Base-by-base conservation (phyloP, 2,888 invertebrate genomes). In the Torymus tubicola region DNA sequence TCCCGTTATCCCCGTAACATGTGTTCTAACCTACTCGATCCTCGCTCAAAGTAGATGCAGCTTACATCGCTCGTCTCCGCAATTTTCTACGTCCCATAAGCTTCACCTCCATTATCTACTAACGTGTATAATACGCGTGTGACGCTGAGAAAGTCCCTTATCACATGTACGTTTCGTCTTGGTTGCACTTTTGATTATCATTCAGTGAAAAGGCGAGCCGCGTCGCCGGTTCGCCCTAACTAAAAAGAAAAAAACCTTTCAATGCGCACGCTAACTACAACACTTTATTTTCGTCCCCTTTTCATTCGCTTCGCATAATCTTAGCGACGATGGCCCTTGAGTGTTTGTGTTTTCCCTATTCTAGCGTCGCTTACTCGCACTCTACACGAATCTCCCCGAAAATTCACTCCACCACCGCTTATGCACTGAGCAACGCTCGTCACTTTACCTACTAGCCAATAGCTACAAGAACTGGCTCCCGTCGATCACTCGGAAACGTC, bases 161-260 rank as follows among this genome's bases (percentile, higher is more conserved):
- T 82, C 83, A 83, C 80, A 82, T 76, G 76, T 78, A 75, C 58
- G 68, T 80, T 80, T 78, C 74, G 65, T 84, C 64, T 80, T 80
- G 83, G 82, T 78, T 81, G 75, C 78, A 80, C 75, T 82, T 83
- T 82, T 81, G 78, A 81, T 81, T 82, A 81, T 78, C 76, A 78
- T 79, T 81, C 10, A 71, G 50, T 42, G 42, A 42, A 64, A 69
- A 53, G 60, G 73, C 63, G 78, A 65, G 31, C 65, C 63, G 18
- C 50, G 31, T 67, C 65, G 65, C 24, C 53, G 53, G 31, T 42
- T 73, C 73, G 68, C 68, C 10, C 63, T 42, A 42, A 21, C 21
- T 61, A 60, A 52, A 74, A 78, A 74, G 61, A 21, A 21, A 31
- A 42, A 42, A 42, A 42, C 42, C 8, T 42, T 52, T 53, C 58